These are phyloP conservation scores for Theristus sp. DNA, from an alignment of 2,888 invertebrate genomes.

Conservation along the genomic window DNA sequence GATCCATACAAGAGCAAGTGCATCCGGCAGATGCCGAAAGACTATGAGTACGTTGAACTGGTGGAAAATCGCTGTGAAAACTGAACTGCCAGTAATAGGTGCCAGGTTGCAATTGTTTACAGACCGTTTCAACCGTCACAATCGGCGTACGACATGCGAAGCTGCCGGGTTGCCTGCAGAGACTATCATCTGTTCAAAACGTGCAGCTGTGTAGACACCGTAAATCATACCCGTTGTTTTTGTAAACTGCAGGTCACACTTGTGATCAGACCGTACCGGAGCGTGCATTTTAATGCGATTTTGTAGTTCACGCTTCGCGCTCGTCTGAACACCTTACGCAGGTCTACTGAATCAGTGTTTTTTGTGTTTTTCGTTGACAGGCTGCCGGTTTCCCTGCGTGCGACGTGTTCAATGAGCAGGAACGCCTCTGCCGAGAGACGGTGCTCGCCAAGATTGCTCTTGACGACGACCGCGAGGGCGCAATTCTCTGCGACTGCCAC, in stretches of 20 bases:
- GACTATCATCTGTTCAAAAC: neutral
- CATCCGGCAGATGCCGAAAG: neutral
- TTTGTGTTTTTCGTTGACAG: no score
- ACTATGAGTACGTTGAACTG: neutral
- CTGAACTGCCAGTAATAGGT: no score
- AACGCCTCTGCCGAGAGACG: neutral
- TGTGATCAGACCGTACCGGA: no score
- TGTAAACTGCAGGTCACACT: no score
- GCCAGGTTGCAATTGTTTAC: no score
- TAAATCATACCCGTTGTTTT: no score
- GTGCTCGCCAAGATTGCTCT: neutral
- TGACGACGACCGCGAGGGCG: neutral
- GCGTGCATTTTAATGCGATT: no score
- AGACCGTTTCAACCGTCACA: neutral
- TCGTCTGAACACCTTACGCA: no score
- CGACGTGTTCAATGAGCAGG: neutral
- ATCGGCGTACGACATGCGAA: neutral
- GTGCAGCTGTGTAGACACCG: neutral
- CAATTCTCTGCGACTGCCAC: neutral
- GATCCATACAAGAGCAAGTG: neutral
- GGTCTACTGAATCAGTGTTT: no score
- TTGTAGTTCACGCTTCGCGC: no score
- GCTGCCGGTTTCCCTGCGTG: no score
- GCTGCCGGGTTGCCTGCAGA: neutral
- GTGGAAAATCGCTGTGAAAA: no score